Percentiles rank a stretch among this genome's conserved stretches.
phyloP scores from a whole-genome alignment of 2,888 invertebrate species.

The Rhagonycha lutea region DNA sequence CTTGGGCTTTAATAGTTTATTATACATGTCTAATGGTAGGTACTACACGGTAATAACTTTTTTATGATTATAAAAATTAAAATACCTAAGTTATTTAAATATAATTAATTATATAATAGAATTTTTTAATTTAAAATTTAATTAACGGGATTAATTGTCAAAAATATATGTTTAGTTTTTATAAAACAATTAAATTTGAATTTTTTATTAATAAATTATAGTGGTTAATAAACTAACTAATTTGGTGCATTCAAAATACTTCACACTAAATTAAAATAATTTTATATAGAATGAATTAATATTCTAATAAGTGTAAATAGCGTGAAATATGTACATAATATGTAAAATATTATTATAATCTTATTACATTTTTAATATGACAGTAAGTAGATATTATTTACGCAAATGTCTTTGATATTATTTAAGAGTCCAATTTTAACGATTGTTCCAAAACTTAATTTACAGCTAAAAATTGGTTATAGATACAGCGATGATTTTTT shows the following conservation, averaged over 20 bases:
- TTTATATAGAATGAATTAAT: neutral
- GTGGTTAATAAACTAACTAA: neutral
- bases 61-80: neutral
- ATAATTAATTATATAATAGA: neutral
- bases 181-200: neutral
- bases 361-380: neutral
- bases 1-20: neutral
- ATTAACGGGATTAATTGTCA: neutral
- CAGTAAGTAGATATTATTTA: too few relatives aligned
- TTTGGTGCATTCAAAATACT: neutral
- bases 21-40: neutral
- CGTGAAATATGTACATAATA: neutral
- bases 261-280: neutral
- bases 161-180: neutral
- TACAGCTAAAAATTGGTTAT: too few relatives aligned
- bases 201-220: neutral
- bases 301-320: neutral
- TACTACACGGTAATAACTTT: neutral
- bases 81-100: neutral
- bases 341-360: neutral
- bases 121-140: neutral
- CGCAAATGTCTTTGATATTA: too few relatives aligned
- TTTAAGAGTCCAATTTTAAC: too few relatives aligned
- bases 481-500: too few relatives aligned
- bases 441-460: too few relatives aligned